Evolutionary conservation across 2,888 invertebrate genomes (phyloP).

Genomic region (Polia nebulosa): DNA sequence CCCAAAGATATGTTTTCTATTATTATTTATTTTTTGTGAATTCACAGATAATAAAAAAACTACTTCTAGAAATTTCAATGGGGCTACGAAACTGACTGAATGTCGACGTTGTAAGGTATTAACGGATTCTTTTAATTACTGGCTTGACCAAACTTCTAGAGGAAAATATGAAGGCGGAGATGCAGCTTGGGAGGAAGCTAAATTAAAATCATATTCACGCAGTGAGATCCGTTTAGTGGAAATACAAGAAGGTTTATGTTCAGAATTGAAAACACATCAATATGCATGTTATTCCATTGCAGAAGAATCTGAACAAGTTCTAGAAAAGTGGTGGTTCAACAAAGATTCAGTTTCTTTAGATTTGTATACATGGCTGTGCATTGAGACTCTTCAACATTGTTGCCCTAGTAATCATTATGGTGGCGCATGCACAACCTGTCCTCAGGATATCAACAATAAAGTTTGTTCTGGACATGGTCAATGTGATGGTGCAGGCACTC

Average conservation of each 20-base stretch:
- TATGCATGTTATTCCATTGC: constrained; percentile 95
- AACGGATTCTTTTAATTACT: constrained; percentile 94
- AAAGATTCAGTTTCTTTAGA: constrained; percentile 86
- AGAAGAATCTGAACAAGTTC: constrained; percentile 94
- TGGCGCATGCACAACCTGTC: constrained; percentile 94
- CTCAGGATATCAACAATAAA: constrained; percentile 85
- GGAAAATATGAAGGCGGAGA: constrained; percentile 98
- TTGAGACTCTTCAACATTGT: constrained; percentile 94
- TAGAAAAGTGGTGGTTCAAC: constrained; percentile 98
- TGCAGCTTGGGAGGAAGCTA: constrained; percentile 97
- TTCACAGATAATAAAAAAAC: constrained; percentile 67
- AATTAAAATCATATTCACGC: constrained; percentile 94
- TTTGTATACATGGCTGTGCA: constrained; percentile 93
- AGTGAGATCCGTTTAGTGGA: constrained; percentile 98
- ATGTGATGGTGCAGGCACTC: constrained; percentile 96
- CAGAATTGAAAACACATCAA: constrained; percentile 92
- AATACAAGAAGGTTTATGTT: constrained; percentile 97
- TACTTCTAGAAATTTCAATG: constrained; percentile 56
- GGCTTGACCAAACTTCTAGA: constrained; percentile 95
- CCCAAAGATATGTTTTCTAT: constrained; percentile 58
- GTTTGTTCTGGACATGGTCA: constrained; percentile 96
- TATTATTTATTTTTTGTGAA: constrained; percentile 66
- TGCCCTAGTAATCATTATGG: constrained; percentile 97
- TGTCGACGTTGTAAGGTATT: constrained; percentile 94
- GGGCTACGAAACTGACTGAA: constrained; percentile 68